These are phyloP conservation scores for Scotopteryx bipunctaria DNA, from an alignment of 2,888 invertebrate genomes.

Conservation along the genomic window DNA sequence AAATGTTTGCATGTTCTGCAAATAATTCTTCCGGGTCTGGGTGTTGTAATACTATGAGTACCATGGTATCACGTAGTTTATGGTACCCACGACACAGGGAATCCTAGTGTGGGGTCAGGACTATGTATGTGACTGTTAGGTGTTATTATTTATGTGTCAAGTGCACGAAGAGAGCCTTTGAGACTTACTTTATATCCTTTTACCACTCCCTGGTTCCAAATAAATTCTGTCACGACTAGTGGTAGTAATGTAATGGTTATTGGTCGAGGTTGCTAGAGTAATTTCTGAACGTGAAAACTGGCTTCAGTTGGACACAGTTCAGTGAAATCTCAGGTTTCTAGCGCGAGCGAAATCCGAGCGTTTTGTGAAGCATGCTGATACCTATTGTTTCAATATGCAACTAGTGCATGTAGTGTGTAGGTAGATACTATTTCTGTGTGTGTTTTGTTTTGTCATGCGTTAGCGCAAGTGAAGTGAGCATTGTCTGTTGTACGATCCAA, in stretches of 20 bases:
- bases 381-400: conserved; percentile 6
- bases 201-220: not conserved
- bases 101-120: too few relatives aligned
- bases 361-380: conserved; percentile 3
- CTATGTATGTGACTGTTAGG: too few relatives aligned
- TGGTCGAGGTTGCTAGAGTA: not conserved
- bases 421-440: not conserved
- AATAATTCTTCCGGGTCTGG: too few relatives aligned
- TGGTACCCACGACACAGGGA: too few relatives aligned
- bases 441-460: conserved; percentile 18
- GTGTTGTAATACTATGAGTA: too few relatives aligned
- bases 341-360: conserved; percentile 17
- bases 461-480: conserved; percentile 45
- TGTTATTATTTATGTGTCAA: too few relatives aligned
- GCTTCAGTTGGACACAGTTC: conserved; percentile 31
- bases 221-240: too few relatives aligned
- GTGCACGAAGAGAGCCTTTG: too few relatives aligned
- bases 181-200: too few relatives aligned
- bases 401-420: conserved; percentile 6
- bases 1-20: too few relatives aligned
- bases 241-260: too few relatives aligned
- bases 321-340: conserved; percentile 42
- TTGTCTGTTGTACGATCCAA: conserved; percentile 37
- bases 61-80: too few relatives aligned
- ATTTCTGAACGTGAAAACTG: not conserved